Conservation (phyloP, 2,888 invertebrate species). For the Dysmachus trigonus region DNA sequence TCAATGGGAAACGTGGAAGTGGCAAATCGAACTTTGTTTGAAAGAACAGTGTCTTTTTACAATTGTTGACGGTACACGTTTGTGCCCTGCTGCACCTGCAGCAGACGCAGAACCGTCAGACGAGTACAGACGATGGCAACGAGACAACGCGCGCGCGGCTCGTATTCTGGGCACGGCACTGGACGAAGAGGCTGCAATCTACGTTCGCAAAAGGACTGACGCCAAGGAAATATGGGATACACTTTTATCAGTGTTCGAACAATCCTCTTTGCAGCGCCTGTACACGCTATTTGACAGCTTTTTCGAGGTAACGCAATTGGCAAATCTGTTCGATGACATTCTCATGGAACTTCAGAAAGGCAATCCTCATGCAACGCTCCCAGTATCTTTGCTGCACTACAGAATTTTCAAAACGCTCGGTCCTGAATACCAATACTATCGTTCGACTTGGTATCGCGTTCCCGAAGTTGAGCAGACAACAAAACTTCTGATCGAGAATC, state of each 20-base stretch:
- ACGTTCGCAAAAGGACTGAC: no score
- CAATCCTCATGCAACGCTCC: background rate
- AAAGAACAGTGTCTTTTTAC: background rate
- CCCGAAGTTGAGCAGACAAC: background rate
- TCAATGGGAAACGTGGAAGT: background rate
- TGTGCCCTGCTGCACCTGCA: background rate
- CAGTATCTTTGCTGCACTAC: background rate
- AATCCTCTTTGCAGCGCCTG: background rate
- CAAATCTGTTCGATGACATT: background rate
- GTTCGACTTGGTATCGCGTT: slow-evolving; percentile 11
- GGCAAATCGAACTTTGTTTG: background rate
- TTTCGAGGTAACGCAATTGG: background rate
- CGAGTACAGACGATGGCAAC: background rate
- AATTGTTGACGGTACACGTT: no score
- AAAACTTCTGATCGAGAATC: no score
- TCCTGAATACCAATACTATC: background rate
- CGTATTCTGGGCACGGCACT: background rate
- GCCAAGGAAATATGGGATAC: background rate
- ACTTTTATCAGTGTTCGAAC: background rate
- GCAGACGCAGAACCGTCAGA: no score
- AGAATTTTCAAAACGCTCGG: background rate
- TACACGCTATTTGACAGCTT: slow-evolving; percentile 1
- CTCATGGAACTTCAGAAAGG: background rate
- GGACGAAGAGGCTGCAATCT: background rate
- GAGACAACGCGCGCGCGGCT: background rate